These are phyloP conservation scores for Popillia japonica DNA, from an alignment of 1,140 invertebrate species.

Conservation along the genomic window DNA sequence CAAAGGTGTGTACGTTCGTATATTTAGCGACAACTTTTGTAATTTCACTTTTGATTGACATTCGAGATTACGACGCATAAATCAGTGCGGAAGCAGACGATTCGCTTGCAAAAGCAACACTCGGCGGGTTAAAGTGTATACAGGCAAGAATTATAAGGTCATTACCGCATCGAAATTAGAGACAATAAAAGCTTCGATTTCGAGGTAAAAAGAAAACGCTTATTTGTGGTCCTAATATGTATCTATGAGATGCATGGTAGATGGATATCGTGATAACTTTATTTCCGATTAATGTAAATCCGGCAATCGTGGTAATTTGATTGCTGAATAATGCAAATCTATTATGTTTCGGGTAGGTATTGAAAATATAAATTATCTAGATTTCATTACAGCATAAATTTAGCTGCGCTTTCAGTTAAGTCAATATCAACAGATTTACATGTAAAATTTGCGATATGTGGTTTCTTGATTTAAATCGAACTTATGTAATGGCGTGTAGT, in stretches of 20 bases:
- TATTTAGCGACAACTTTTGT: neutral
- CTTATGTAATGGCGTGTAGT: too few relatives aligned
- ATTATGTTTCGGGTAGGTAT: too few relatives aligned
- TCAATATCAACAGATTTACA: too few relatives aligned
- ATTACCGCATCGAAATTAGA: neutral
- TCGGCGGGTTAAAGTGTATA: neutral
- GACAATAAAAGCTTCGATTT: neutral
- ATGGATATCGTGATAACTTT: too few relatives aligned
- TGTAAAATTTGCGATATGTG: too few relatives aligned
- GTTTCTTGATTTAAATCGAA: too few relatives aligned
- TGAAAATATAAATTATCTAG: too few relatives aligned
- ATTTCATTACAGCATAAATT: too few relatives aligned
- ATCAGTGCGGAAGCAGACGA: neutral
- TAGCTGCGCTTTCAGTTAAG: too few relatives aligned
- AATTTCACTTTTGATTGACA: conserved; percentile 14
- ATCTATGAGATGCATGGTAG: neutral
- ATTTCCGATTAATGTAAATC: too few relatives aligned
- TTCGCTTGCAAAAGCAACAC: neutral
- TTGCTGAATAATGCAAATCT: too few relatives aligned
- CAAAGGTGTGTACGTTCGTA: neutral
- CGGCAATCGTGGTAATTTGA: too few relatives aligned
- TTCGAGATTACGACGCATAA: conserved; percentile 21
- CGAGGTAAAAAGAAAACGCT: neutral
- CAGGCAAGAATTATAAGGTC: conserved; percentile 1
- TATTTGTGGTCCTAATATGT: neutral